Evolutionary conservation across 2,888 invertebrate species (phyloP), one percentile per base, ranked within the genome.

Genomic region (Chesias legatella): DNA sequence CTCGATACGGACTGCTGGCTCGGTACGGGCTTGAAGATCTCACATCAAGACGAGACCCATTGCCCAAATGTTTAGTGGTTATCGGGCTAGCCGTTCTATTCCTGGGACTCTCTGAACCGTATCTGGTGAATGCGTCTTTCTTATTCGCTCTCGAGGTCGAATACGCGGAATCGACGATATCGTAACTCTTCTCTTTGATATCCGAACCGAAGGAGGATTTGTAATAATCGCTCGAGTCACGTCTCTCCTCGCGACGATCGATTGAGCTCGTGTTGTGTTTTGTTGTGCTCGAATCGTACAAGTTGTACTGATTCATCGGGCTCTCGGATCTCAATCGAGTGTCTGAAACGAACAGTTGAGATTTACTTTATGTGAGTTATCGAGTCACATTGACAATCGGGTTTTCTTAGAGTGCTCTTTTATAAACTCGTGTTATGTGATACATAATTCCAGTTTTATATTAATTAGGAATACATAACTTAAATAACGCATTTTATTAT

Each of bases 21-120:
- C 67, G 55, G 66, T 53, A 82, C 25, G 82, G 82, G 44, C 82
- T 84, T 10, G 62, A 60, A 3, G 89, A 79, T 55, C 90, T 84
- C 60, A 85, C 60, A 27, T 89, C 88, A 58, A 90, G 48, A 54
- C 90, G 54, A 60, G 90, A 68, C 3, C 85, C 85, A 68, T 89
- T 73, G 43, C 88, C 79, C 68, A 91, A 68, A 82, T 90, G 74
- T 69, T 91, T 85, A 27, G 80, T 71, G 63, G 91, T 69, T 75
- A 91, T 77, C 36, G 89, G 81, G 64, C 88, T 83, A 0, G 85
- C 83, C 0, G 88, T 86, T 30, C 79, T 69, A 53, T 88, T 85
- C 35, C 81, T 69, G 1, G 88, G 80, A 58, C 81, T 86, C 47
- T 89, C 89, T 0, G 88, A 76, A 1, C 81, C 86, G 51, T 81